phyloP scores from a whole-genome alignment of 2,888 invertebrate genomes.

The Galerucella nymphaeae region DNA sequence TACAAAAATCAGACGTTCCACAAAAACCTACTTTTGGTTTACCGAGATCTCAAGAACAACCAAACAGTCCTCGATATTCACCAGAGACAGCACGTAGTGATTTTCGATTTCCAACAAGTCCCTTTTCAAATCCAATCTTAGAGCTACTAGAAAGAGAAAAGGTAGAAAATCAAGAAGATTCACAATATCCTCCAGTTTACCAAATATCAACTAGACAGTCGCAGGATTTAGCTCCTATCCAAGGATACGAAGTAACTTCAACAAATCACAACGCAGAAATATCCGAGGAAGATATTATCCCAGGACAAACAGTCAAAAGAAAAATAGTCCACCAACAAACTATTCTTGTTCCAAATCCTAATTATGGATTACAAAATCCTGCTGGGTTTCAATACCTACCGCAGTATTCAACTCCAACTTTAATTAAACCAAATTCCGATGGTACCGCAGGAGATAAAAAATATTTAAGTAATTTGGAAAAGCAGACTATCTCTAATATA shows the following conservation, averaged over 20 bases:
- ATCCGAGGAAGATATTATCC: constrained; percentile 53
- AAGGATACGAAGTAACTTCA: constrained; percentile 40
- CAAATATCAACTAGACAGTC: constrained; percentile 30
- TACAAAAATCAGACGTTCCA: constrained; percentile 49
- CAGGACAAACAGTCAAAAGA: constrained; percentile 59
- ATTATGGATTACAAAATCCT: constrained; percentile 30
- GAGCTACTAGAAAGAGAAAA: constrained; percentile 55
- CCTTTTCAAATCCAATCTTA: constrained; percentile 58
- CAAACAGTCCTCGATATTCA: background rate
- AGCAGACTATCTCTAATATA: constrained; percentile 57
- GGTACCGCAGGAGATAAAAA: constrained; percentile 26
- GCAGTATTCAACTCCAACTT: constrained; percentile 1
- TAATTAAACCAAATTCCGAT: constrained; percentile 10
- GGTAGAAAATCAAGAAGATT: constrained; percentile 25
- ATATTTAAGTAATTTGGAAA: constrained; percentile 47
- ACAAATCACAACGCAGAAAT: constrained; percentile 47
- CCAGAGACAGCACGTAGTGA: constrained; percentile 42
- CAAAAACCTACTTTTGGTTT: constrained; percentile 54
- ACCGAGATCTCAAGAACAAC: constrained; percentile 46
- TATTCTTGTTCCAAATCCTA: constrained; percentile 51
- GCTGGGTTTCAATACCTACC: background rate
- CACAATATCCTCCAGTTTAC: constrained; percentile 19
- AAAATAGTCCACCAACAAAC: constrained; percentile 62
- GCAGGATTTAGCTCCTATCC: constrained; percentile 34
- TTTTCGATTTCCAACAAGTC: constrained; percentile 53